Base-by-base conservation (phyloP, 2,113 vertebrate species). In the Epinephelus lanceolatus region DNA sequence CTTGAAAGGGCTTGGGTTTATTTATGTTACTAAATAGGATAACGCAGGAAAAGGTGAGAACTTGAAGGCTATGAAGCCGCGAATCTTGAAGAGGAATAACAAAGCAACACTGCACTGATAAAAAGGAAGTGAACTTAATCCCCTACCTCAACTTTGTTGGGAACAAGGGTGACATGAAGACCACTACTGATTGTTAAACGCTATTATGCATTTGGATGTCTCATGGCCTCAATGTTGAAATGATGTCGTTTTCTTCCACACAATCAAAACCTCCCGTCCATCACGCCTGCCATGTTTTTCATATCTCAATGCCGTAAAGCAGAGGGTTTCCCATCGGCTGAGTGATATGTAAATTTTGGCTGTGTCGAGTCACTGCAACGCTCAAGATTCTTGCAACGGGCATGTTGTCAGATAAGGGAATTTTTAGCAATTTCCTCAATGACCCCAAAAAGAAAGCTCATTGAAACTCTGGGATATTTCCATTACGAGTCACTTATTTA, bases 181-280 rank as follows among this genome's bases (percentile, higher is more conserved):
- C 84, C 60, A 81, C 87, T 53, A 68, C 78, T 90, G 88, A 91
- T 91, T 90, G 90, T 91, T 80, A 56, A 85, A 67, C 69, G 81
- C 67, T 84, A 71, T 89, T 87, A 92, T 89, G 84, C 88, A 89
- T 92, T 89, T 87, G 71, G 71, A 82, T 86, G 71, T 93, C 66
- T 76, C 60, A 72, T 76, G 76, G 80, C 66, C 56, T 82, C 61
- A 4, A 65, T 76, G 53, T 82, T 80, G 80, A 88, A 81, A 91
- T 70, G 11, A 89, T 81, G 80, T 88, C 27, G 21, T 66, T 80
- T 89, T 73, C 67, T 47, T 86, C 42, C 80, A 82, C 81, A 78
- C 77, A 83, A 68, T 82, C 66, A 60, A 62, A 88, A 82, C 72
- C 67, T 88, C 55, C 70, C 55, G 33, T 45, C 80, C 66, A 68